Conservation (phyloP, 2,113 vertebrate genomes). For the Bothrops jararaca region DNA sequence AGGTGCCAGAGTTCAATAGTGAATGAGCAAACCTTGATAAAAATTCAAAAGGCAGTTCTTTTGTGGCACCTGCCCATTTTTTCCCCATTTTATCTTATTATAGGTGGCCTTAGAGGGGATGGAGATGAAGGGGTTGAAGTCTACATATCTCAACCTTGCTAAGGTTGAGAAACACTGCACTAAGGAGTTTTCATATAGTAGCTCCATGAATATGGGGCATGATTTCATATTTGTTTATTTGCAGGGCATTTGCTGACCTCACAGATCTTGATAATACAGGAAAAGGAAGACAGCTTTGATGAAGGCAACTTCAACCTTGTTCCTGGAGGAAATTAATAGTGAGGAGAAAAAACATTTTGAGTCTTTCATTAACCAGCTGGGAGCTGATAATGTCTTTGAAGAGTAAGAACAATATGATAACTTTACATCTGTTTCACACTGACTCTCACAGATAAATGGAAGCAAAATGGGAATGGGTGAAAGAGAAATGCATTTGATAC, state of each 20-base stretch:
- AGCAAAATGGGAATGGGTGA: background rate
- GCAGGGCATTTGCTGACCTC: conserved; percentile 62
- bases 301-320: background rate
- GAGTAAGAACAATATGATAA: conserved; percentile 62
- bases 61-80: background rate
- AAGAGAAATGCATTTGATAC: background rate
- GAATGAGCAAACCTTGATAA: background rate
- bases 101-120: background rate
- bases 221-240: background rate
- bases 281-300: conserved; percentile 35
- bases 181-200: background rate
- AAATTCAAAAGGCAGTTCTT: background rate
- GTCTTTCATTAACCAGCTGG: conserved; percentile 67
- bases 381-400: conserved; percentile 25
- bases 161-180: background rate
- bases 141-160: background rate
- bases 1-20: background rate
- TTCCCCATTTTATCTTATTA: background rate
- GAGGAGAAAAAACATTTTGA: conserved; percentile 67
- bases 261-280: conserved; percentile 6
- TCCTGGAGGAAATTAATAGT: background rate
- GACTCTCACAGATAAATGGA: background rate
- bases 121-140: background rate
- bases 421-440: background rate
- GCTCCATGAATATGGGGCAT: background rate